Evolutionary conservation across 2,113 vertebrate genomes (phyloP), one percentile per base, ranked within the genome.

Genomic region (Xenopus borealis): DNA sequence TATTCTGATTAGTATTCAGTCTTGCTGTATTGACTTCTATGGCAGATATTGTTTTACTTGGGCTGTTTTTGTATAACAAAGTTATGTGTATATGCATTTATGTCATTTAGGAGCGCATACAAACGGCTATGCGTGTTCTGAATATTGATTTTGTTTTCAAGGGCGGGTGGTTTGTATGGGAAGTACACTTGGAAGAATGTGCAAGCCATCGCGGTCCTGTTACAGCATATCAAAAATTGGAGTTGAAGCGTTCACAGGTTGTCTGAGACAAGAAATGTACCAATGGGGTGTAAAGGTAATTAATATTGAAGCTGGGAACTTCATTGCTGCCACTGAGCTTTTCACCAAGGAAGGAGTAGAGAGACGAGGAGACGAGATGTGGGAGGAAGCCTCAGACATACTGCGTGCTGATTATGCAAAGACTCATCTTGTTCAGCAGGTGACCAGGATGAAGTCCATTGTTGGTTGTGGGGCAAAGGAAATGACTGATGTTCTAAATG

Each of bases 241-340:
- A 7, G 83, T 95, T 70, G 91, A 94, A 50, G 94, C 90, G 0
- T 97, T 95, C 69, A 94, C 93, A 0, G 93, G 94, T 81, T 96
- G 95, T 85, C 90, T 96, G 7, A 80, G 93, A 75, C 92, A 94
- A 46, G 94, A 96, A 83, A 95, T 96, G 94, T 93, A 92, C 82
- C 62, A 78, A 62, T 95, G 94, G 94, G 93, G 92, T 0, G 93
- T 95, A 0, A 89, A 88, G 1, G 93, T 97, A 68, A 87, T 91
- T 44, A 14, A 92, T 3, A 16, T 95, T 0, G 93, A 96, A 75
- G 93, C 93, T 0, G 89, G 94, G 0, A 95, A 95, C 89, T 95
- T 92, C 0, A 85, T 92, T 14, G 88, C 88, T 3, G 94, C 94
- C 16, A 93, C 93, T 0, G 89, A 91, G 53, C 93, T 93, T 83